phyloP scores from a whole-genome alignment of 2,113 vertebrate genomes.

The Centropus bengalensis region DNA sequence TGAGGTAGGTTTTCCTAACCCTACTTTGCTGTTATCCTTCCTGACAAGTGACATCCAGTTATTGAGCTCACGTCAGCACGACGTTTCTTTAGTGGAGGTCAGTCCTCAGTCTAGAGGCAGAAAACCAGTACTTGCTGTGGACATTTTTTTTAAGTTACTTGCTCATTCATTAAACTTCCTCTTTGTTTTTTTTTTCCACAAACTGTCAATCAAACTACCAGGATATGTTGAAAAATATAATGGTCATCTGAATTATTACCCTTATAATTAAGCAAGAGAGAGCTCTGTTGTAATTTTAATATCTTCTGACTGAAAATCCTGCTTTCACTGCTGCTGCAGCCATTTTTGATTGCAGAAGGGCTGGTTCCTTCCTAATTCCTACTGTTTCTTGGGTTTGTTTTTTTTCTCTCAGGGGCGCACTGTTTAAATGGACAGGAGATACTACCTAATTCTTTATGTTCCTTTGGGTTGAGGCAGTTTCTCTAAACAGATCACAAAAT shows the following conservation, averaged over 20 bases:
- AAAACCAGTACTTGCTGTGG: not conserved
- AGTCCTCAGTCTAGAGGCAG: not conserved
- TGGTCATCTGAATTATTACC: not conserved
- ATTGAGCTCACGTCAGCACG: not conserved
- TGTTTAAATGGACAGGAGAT: not conserved
- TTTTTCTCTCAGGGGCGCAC: not conserved
- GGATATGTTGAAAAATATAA: not conserved
- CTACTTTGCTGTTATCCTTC: not conserved
- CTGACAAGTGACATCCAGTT: not conserved
- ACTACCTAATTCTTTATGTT: not conserved
- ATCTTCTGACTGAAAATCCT: not conserved
- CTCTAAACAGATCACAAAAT: not conserved
- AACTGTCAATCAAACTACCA: not conserved
- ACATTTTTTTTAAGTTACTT: not conserved
- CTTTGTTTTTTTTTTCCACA: not conserved
- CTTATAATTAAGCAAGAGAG: conserved; percentile 15
- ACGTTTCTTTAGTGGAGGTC: not conserved
- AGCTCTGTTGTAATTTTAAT: not conserved
- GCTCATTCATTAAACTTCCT: not conserved
- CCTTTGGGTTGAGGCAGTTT: not conserved
- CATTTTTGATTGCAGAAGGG: not conserved
- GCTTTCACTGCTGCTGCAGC: not conserved
- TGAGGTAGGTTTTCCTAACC: not conserved
- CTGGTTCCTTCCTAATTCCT: not conserved
- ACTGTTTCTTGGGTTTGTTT: not conserved